Conservation (phyloP, 1,140 invertebrate species). For the Cardiocondyla obscurior region DNA sequence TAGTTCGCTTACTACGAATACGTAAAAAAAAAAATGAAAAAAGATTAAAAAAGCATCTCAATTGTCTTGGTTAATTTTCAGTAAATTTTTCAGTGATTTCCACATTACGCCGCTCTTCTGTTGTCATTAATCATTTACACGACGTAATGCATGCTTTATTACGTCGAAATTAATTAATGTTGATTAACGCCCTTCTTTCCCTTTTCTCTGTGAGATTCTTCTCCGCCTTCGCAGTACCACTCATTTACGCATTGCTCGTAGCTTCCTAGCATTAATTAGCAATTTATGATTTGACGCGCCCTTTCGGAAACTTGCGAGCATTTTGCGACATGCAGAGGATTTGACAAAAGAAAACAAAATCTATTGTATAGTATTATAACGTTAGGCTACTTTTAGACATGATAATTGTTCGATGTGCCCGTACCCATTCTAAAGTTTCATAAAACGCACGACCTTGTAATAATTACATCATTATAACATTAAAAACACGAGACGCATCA, state of each 20-base stretch:
- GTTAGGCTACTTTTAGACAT: slow-evolving; percentile 51
- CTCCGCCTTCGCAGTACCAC: slow-evolving; percentile 8
- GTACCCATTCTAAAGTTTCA: slow-evolving; percentile 51
- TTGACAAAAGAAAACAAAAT: slow-evolving; percentile 31
- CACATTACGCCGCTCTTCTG: neutral
- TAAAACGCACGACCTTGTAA: slow-evolving; percentile 21
- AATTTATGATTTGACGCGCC: slow-evolving; percentile 31
- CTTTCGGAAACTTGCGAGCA: slow-evolving; percentile 1
- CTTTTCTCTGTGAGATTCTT: slow-evolving; percentile 9
- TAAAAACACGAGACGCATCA: slow-evolving; percentile 34
- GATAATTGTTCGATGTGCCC: slow-evolving; percentile 57
- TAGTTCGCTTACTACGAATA: slow-evolving; percentile 23
- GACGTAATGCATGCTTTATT: slow-evolving; percentile 20
- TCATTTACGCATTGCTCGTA: slow-evolving; percentile 5
- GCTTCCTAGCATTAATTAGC: slow-evolving; percentile 8
- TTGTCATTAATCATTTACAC: slow-evolving; percentile 8
- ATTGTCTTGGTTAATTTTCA: neutral
- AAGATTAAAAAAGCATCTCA: neutral
- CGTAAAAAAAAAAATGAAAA: slow-evolving; percentile 13
- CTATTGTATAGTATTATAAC: slow-evolving; percentile 49
- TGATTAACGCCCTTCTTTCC: slow-evolving; percentile 33
- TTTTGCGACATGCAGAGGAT: slow-evolving; percentile 51
- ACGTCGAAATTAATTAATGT: slow-evolving; percentile 19
- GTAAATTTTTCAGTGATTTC: slow-evolving; percentile 1
- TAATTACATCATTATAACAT: slow-evolving; percentile 23